Base-by-base conservation (phyloP, 2,113 vertebrate genomes). In the Mola mola region DNA sequence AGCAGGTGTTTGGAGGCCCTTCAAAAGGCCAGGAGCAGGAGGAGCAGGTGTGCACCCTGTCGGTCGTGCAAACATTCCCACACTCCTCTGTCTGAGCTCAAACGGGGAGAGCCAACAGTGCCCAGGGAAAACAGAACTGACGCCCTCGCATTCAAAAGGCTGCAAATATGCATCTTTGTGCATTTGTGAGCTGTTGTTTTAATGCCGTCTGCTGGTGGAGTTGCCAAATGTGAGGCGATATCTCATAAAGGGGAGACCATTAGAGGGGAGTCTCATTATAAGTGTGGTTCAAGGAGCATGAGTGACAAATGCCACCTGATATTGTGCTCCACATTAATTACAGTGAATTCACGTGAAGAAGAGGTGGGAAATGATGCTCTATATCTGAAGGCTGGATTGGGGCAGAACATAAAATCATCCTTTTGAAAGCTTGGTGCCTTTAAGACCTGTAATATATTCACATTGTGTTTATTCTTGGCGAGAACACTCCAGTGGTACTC, bases 1-100 rank as follows among this genome's bases (percentile, higher is more conserved):
- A 83, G 82, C 84, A 87, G 85, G 69, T 86, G 82, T 72, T 85
- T 78, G 78, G 74, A 84, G 46, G 21, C 26, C 47, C 75, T 85
- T 88, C 85, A 87, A 82, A 87, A 78, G 72, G 67, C 70, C 36
- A 38, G 8, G 51, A 66, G 78, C 66, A 46, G 66, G 56, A 36
- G 8, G 52, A 66, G 78, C 65, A 48, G 60, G 50, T 53, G 68
- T 43, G 51, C 22, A 22, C 6, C 34, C 24, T 78, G 53, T 79
- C 66, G 67, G 56, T 22, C 44, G 48, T 63, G 31, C 37, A 68
- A 73, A 69, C 65, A 47, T 38, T 71, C 43, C 57, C 52, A 72
- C 65, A 41, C 46, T 68, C 37, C 36, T 49, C 51, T 34, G 41
- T 56, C 57, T 52, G 52, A 19, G 41, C 74, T 64, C 49, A 51